phyloP scores from a whole-genome alignment of 2,888 invertebrate species.

The Tipula helvola region DNA sequence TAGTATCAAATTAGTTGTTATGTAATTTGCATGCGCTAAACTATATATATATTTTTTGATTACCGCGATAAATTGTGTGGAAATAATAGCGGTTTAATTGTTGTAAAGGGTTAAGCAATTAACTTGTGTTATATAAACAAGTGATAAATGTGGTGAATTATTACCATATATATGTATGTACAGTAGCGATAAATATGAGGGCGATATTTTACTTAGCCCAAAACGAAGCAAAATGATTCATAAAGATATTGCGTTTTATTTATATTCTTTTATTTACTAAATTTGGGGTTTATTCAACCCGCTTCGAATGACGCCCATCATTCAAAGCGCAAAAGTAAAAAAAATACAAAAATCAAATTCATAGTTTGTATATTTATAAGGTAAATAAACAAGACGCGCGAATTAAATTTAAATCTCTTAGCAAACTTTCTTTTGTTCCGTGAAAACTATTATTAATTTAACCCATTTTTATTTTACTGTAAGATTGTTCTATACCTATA shows the following conservation, averaged over 20 bases:
- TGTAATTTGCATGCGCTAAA: neutral
- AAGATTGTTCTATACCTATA: neutral
- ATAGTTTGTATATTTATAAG: neutral
- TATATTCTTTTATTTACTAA: neutral
- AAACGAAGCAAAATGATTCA: neutral
- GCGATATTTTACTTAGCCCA: neutral
- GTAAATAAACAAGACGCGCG: neutral
- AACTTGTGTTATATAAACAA: neutral
- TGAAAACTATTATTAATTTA: neutral
- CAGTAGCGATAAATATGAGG: neutral
- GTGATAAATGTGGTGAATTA: neutral
- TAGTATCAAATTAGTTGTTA: neutral
- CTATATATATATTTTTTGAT: neutral
- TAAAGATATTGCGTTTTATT: neutral
- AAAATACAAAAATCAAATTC: neutral
- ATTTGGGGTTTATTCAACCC: neutral
- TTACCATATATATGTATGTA: neutral
- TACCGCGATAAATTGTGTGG: neutral
- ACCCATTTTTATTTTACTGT: neutral
- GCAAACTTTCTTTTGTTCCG: neutral
- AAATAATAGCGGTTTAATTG: neutral
- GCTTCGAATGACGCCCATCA: neutral
- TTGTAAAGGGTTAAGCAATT: neutral
- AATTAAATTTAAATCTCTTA: neutral
- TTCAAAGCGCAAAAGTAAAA: neutral